phyloP scores from a whole-genome alignment of 2,888 invertebrate genomes.

The Thecocarcelia acutangulata region DNA sequence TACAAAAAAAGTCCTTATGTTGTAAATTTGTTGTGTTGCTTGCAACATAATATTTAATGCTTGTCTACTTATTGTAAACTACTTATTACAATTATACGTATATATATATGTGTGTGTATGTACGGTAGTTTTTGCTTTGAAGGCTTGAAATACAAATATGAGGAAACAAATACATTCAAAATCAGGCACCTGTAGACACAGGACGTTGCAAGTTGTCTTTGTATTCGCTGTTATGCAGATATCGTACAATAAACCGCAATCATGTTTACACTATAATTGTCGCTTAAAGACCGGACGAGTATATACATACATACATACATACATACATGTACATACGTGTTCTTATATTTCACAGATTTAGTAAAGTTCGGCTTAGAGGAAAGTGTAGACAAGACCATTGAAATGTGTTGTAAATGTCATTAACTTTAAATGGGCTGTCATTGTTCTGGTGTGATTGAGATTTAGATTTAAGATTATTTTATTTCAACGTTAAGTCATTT shows the following conservation, averaged over 20 bases:
- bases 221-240: background rate
- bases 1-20: slow-evolving; percentile 32
- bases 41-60: slow-evolving; percentile 39
- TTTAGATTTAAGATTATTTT: slow-evolving; percentile 19
- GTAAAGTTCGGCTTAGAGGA: background rate
- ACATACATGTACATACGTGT: background rate
- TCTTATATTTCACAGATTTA: background rate
- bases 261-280: slow-evolving; percentile 53
- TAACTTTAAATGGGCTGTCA: slow-evolving; percentile 37
- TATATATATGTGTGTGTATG: too few species aligned
- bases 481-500: background rate
- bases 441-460: slow-evolving; percentile 21
- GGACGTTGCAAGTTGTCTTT: slow-evolving; percentile 9
- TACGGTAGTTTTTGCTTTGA: background rate
- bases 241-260: slow-evolving; percentile 55
- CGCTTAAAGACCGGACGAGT: background rate
- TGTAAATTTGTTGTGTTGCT: slow-evolving; percentile 47
- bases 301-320: too few species aligned
- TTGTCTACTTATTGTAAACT: slow-evolving; percentile 16
- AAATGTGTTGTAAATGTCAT: slow-evolving; percentile 53
- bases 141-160: background rate
- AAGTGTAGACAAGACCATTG: slow-evolving; percentile 27
- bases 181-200: slow-evolving; percentile 41
- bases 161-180: slow-evolving; percentile 7
- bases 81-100: slow-evolving; percentile 19